These are phyloP conservation scores for Enteromius afrohamiltoni DNA, from an alignment of 2,797 vertebrate genomes.

Conservation along the genomic window DNA sequence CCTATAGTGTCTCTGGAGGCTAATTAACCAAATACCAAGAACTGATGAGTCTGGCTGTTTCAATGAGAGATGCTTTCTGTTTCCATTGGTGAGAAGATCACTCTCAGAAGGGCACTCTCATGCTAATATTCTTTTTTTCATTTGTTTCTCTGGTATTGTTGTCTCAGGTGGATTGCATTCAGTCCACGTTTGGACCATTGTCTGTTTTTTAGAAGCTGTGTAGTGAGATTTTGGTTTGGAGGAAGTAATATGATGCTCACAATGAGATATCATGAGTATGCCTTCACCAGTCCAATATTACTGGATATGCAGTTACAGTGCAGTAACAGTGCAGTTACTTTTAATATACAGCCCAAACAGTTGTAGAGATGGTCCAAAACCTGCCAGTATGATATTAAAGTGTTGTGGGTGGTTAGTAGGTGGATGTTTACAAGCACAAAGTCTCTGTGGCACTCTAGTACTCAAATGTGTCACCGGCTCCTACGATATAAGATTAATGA, in stretches of 20 bases:
- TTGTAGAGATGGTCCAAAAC: neutral
- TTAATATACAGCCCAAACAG: constrained; percentile 17
- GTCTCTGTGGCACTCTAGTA: neutral
- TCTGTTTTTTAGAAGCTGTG: neutral
- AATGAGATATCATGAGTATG: neutral
- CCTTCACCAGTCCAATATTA: constrained; percentile 1
- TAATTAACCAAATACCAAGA: constrained; percentile 9
- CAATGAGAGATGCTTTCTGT: neutral
- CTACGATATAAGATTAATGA: neutral
- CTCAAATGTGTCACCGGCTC: neutral
- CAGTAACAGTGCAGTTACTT: neutral
- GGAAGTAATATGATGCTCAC: neutral
- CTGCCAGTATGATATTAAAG: neutral
- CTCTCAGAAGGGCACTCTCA: neutral
- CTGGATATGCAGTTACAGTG: neutral
- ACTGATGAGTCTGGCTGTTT: constrained; percentile 3
- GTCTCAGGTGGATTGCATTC: neutral
- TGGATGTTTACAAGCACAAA: neutral
- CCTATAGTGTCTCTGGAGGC: neutral
- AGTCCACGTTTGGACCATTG: neutral
- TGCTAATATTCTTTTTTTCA: neutral
- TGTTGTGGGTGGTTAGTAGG: constrained; percentile 10
- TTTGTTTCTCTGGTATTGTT: constrained; percentile 21
- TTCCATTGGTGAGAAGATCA: neutral
- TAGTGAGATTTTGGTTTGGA: neutral